These are phyloP conservation scores for Cataglyphis altisquamis DNA, from an alignment of 2,888 invertebrate genomes.

Conservation along the genomic window DNA sequence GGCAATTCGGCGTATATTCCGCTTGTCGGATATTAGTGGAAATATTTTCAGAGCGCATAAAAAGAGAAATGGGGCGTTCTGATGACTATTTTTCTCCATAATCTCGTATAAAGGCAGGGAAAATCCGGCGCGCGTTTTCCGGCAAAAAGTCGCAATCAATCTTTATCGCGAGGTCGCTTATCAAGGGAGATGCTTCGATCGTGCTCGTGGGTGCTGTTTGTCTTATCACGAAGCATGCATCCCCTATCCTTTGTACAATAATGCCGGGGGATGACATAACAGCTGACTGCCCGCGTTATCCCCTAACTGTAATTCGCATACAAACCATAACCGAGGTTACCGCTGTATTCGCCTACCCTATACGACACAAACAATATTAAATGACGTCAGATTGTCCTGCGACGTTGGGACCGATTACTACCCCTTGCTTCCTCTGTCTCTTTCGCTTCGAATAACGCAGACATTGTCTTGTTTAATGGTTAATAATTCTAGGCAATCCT, in stretches of 20 bases:
- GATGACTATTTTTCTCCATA: slow-evolving; percentile 36
- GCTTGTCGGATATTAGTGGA: neutral
- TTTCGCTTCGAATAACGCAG: neutral
- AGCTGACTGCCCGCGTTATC: slow-evolving; percentile 72
- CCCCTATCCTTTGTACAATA: slow-evolving; percentile 52
- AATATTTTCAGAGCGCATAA: neutral
- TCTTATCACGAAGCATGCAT: slow-evolving; percentile 68
- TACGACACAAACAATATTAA: slow-evolving; percentile 76
- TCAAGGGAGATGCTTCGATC: slow-evolving; percentile 61
- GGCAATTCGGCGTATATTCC: neutral
- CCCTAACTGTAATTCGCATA: slow-evolving; percentile 71
- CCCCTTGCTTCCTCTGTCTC: neutral
- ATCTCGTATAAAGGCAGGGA: slow-evolving; percentile 2
- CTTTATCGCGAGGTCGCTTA: slow-evolving; percentile 70
- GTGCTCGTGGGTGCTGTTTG: slow-evolving; percentile 69
- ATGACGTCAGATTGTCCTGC: slow-evolving; percentile 74
- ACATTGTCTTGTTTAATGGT: neutral
- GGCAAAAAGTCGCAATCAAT: slow-evolving; percentile 68
- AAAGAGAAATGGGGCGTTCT: neutral
- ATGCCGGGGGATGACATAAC: slow-evolving; percentile 57
- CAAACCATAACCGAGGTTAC: slow-evolving; percentile 66
- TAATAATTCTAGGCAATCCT: neutral
- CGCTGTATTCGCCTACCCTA: slow-evolving; percentile 42
- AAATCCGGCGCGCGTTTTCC: slow-evolving; percentile 17
- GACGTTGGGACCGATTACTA: slow-evolving; percentile 69